phyloP scores from a whole-genome alignment of 2,888 invertebrate genomes.

The Tipula vernalis region DNA sequence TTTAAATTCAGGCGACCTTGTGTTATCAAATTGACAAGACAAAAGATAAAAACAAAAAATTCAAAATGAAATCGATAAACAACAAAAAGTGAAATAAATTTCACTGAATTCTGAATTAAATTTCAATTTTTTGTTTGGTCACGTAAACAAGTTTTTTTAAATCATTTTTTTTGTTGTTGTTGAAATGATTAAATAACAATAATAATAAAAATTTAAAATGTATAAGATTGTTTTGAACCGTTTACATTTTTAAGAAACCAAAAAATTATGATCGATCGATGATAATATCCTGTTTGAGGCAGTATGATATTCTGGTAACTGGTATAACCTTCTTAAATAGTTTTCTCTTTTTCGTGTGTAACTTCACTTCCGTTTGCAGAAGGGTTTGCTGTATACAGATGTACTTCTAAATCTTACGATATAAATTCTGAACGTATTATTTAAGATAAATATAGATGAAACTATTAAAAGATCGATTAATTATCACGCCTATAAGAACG shows the following conservation, averaged over 20 bases:
- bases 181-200: background rate
- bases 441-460: background rate
- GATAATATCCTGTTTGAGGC: background rate
- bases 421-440: background rate
- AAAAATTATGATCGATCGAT: background rate
- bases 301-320: background rate
- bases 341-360: background rate
- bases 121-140: background rate
- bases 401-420: too few species aligned
- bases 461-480: background rate
- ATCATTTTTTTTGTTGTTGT: background rate
- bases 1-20: background rate
- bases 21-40: background rate
- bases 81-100: slow-evolving; percentile 4
- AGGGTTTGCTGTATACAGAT: background rate
- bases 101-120: background rate
- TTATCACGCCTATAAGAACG: background rate
- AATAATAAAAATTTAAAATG: background rate
- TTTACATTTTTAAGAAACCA: background rate
- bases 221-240: background rate
- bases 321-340: background rate
- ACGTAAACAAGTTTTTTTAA: background rate
- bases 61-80: background rate
- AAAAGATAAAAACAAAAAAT: background rate
- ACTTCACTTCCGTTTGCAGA: background rate